Evolutionary conservation across 2,113 vertebrate genomes (phyloP), one percentile per base, ranked within the genome.

Genomic region (Sminthopsis crassicaudata): DNA sequence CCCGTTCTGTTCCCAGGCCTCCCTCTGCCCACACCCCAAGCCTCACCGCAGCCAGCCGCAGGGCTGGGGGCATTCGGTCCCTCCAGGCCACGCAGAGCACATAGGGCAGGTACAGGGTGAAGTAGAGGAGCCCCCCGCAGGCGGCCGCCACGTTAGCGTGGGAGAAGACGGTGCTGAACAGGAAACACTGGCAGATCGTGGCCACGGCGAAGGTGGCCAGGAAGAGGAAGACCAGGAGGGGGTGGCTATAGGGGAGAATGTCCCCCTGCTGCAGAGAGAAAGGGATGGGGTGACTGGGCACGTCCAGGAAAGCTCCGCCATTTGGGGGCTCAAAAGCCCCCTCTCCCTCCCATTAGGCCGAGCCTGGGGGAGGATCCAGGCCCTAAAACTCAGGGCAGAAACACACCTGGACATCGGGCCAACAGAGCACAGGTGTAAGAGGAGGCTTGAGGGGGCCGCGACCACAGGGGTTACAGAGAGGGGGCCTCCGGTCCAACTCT

Each of bases 151-250:
- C 98, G 98, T 99, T 99, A 95, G 99, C 99, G 0, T 97, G 98
- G 24, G 99, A 99, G 98, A 99, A 99, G 97, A 99, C 99, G 89
- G 98, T 98, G 96, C 99, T 99, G 97, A 99, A 99, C 96, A 99
- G 98, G 98, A 99, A 99, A 92, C 99, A 99, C 97, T 99, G 99
- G 98, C 98, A 98, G 98, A 99, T 99, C 14, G 99, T 99, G 95
- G 99, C 99, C 8, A 99, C 99, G 0, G 99, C 99, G 94, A 99
- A 99, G 10, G 99, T 98, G 2, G 96, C 96, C 27, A 99, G 96
- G 98, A 99, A 99, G 96, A 99, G 98, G 98, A 99, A 99, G 92
- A 99, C 96, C 53, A 99, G 98, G 0, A 96, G 53, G 0, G 99
- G 99, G 97, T 99, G 48, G 24, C 99, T 99, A 97, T 99, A 99